Evolutionary conservation across 2,888 invertebrate genomes (phyloP).

Genomic region (Dynastes hyllus): DNA sequence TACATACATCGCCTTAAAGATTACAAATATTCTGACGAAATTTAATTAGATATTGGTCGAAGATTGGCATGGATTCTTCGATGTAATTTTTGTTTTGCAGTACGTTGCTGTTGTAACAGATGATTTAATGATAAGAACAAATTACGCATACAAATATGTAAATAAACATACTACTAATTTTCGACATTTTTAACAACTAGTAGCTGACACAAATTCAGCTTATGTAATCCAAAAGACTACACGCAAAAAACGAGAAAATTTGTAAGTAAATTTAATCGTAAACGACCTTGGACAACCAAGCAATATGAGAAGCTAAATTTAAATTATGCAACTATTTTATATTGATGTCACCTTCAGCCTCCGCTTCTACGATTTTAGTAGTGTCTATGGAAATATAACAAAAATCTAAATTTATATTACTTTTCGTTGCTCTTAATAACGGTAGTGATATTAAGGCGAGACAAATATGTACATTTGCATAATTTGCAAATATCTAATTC

Average conservation of each 20-base stretch:
- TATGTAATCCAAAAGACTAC: slow-evolving; percentile 12
- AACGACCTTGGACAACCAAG: slow-evolving; percentile 35
- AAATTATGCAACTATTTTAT: slow-evolving; percentile 33
- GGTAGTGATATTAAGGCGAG: slow-evolving; percentile 33
- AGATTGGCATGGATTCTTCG: not conserved
- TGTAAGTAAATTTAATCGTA: not conserved
- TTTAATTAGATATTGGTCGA: not conserved
- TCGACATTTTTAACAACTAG: slow-evolving; percentile 9
- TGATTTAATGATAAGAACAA: not conserved
- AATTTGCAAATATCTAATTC: slow-evolving; percentile 6
- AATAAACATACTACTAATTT: slow-evolving; percentile 5
- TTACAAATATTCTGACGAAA: no score
- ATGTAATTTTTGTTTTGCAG: not conserved
- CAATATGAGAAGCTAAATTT: slow-evolving; percentile 23
- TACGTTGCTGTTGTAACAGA: not conserved
- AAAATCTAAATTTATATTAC: slow-evolving; percentile 7
- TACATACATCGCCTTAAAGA: no score
- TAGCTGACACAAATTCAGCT: not conserved
- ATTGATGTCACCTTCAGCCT: slow-evolving; percentile 39
- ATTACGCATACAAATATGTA: slow-evolving; percentile 3
- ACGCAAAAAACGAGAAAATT: not conserved
- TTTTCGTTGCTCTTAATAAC: slow-evolving; percentile 38
- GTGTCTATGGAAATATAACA: slow-evolving; percentile 4
- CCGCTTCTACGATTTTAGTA: slow-evolving; percentile 23
- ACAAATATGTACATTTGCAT: slow-evolving; percentile 27